phyloP scores from a whole-genome alignment of 2,113 vertebrate species.

The Loxodonta africana region DNA sequence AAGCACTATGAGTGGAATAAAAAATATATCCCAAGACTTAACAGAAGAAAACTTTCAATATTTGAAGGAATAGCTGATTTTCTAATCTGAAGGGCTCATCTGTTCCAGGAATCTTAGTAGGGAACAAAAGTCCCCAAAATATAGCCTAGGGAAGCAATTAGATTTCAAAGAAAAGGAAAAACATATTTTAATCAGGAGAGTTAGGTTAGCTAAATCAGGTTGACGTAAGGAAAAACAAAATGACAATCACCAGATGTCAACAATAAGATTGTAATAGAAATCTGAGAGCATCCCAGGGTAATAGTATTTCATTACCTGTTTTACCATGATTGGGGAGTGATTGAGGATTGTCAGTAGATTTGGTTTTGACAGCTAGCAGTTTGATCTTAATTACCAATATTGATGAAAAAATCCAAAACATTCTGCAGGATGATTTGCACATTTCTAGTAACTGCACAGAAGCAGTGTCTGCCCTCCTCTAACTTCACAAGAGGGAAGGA shows the following conservation, averaged over 20 bases:
- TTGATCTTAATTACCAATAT: constrained; percentile 14
- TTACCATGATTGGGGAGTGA: neutral
- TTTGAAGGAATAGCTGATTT: constrained; percentile 13
- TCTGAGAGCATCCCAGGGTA: neutral
- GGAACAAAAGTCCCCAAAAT: constrained; percentile 21
- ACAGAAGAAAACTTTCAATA: constrained; percentile 50
- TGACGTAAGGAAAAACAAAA: constrained; percentile 40
- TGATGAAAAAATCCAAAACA: neutral
- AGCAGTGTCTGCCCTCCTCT: too few species aligned
- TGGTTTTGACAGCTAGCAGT: constrained; percentile 31
- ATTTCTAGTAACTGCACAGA: too few species aligned
- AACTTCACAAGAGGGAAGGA: too few species aligned
- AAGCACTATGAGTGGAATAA: neutral
- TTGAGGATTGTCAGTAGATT: neutral
- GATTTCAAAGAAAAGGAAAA: constrained; percentile 10
- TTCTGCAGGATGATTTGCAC: neutral
- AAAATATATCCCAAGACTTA: constrained; percentile 36
- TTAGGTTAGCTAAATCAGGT: neutral
- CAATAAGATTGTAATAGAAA: constrained; percentile 27
- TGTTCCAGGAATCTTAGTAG: constrained; percentile 19
- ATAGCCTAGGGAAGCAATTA: neutral
- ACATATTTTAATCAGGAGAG: constrained; percentile 21
- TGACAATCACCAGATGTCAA: neutral
- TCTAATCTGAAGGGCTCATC: neutral
- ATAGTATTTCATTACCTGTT: constrained; percentile 27